Base-by-base conservation (phyloP, 2,888 invertebrate species). In the Agapostemon virescens region DNA sequence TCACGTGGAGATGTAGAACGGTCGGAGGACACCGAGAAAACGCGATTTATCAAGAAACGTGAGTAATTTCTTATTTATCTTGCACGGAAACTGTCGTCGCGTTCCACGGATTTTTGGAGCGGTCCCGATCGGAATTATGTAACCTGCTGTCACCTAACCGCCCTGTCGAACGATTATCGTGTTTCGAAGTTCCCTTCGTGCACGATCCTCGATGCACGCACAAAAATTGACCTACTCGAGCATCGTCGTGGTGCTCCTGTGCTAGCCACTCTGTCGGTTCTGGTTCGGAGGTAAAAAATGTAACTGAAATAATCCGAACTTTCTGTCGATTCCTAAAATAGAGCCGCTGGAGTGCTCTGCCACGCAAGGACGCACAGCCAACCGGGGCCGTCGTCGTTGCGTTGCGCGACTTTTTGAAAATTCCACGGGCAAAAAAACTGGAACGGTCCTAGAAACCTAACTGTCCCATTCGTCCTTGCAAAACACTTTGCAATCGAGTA, bases 261-360 rank as follows among this genome's bases (percentile, higher is more conserved):
- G 70, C 77, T 74, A 79, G 77, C 66, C 74, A 77, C 68, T 85
- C 87, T 88, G 86, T 70, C 9, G 58, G 79, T 83, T 85, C 83
- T 79, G 81, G 83, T 70, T 77, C 74, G 77, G 75, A 77, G 83
- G 81, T 87, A 87, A 88, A 88, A 88, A 88, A 88, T 86, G 83
- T 81, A 88, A 85, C 88, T 87, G 84, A 88, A 88, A 88, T 88
- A 89, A 88, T 86, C 88, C 73, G 76, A 84, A 83, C 79, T 81
- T 84, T 85, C 77, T 76, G 74, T 72, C 79, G 81, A 73, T 84
- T 61, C 86, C 74, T 52, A 84, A 88, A 88, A 87, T 85, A 87
- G 84, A 81, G 15, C 55, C 77, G 74, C 88, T 88, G 89, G 89
- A 86, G 84, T 83, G 86, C 87, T 84, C 69, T 58, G 74, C 80